Percentiles rank a stretch among this genome's conserved stretches.
Evolutionary conservation across 92 coral and sea anemone species (phyloP).

Genomic region (Isaurus tuberculatus): DNA sequence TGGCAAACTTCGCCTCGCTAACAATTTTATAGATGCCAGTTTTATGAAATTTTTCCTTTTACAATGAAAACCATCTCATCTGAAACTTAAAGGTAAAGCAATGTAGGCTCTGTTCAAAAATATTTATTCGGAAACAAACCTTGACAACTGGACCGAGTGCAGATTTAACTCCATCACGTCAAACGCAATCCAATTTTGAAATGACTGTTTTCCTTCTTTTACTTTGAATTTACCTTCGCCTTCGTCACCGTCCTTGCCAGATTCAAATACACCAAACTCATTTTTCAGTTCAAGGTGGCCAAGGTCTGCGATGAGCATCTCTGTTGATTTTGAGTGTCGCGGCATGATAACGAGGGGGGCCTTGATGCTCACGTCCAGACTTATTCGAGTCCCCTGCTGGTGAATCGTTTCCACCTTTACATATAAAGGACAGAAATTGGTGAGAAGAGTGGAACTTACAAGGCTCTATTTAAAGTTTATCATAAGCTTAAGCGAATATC

Average conservation of each 20-base stretch:
- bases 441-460: too few relatives aligned
- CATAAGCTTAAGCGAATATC: too few relatives aligned
- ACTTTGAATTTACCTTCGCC: slow-evolving; percentile 37
- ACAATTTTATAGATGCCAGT: too few relatives aligned
- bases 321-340: slow-evolving; percentile 85
- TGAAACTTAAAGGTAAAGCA: too few relatives aligned
- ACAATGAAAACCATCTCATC: too few relatives aligned
- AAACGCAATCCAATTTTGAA: slow-evolving; percentile 52
- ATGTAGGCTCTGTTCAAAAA: background rate
- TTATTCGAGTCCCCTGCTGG: slow-evolving; percentile 85
- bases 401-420: slow-evolving; percentile 78
- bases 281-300: slow-evolving; percentile 92
- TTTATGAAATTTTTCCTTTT: too few relatives aligned
- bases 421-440: background rate
- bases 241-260: slow-evolving; percentile 33
- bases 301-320: slow-evolving; percentile 91
- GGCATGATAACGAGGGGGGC: slow-evolving; percentile 95
- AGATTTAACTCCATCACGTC: slow-evolving; percentile 87
- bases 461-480: too few relatives aligned
- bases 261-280: slow-evolving; percentile 66
- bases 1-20: too few relatives aligned
- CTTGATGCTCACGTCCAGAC: slow-evolving; percentile 71
- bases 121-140: slow-evolving; percentile 51
- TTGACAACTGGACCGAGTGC: slow-evolving; percentile 94
- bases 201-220: background rate